A percentile compares a stretch with the other conserved stretches of the same genome.
Evolutionary conservation across 2,113 vertebrate genomes (phyloP).

Genomic region (Sebastes schlegelii): DNA sequence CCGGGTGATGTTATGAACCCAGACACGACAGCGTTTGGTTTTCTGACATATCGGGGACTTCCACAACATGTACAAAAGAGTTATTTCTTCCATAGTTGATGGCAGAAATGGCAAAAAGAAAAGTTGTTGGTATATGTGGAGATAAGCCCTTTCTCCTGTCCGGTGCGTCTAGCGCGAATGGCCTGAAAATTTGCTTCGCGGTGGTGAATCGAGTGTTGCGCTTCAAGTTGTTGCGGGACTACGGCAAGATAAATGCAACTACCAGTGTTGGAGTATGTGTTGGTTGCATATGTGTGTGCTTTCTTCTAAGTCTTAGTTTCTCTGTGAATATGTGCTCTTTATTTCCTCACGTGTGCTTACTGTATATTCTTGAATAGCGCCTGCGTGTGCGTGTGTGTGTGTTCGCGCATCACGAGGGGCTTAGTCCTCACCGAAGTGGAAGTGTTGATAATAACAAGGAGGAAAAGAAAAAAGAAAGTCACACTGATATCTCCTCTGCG

Average conservation of each 20-base stretch:
- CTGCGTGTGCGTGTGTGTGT: neutral
- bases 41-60: too few relatives aligned
- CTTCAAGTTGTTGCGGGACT: neutral
- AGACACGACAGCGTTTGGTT: too few relatives aligned
- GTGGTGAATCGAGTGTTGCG: neutral
- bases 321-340: neutral
- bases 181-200: too few relatives aligned
- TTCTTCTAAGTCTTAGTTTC: neutral
- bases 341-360: neutral
- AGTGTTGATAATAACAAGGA: slow-evolving; percentile 44
- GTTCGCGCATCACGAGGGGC: slow-evolving; percentile 6
- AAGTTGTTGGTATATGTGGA: too few relatives aligned
- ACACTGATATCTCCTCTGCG: slow-evolving; percentile 20
- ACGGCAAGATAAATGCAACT: neutral
- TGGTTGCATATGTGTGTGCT: neutral
- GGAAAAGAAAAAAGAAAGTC: slow-evolving; percentile 12
- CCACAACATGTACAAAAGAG: too few relatives aligned
- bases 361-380: neutral
- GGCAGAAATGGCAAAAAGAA: too few relatives aligned
- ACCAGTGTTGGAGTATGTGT: neutral
- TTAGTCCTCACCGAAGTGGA: slow-evolving; percentile 26
- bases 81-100: too few relatives aligned
- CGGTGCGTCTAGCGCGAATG: too few relatives aligned
- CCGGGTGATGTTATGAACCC: too few relatives aligned
- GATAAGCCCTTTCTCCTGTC: too few relatives aligned